Evolutionary conservation across 2,797 vertebrate species (phyloP).

Genomic region (Glyptemys insculpta): DNA sequence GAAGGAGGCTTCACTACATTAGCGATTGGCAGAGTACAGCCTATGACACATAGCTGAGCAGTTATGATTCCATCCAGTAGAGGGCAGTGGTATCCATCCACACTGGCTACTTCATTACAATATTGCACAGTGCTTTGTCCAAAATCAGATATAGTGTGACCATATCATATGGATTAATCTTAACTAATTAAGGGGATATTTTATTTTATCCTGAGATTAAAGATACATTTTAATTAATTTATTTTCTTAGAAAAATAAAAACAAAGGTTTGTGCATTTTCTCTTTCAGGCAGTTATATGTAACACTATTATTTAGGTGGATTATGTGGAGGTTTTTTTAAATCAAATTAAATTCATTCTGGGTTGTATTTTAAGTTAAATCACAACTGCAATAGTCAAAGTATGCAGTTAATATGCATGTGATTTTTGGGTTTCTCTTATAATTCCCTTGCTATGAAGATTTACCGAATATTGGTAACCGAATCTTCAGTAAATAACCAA

Average conservation of each 20-base stretch:
- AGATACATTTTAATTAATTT: not conserved
- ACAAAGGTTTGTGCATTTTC: not conserved
- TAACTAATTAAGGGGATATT: not conserved
- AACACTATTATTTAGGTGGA: not conserved
- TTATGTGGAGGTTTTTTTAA: not conserved
- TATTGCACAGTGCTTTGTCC: not conserved
- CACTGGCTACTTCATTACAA: not conserved
- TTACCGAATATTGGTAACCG: no score
- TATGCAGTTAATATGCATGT: not conserved
- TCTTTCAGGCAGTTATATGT: not conserved
- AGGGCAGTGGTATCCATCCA: not conserved
- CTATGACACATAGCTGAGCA: not conserved
- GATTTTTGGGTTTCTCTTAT: not conserved
- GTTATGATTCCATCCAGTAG: not conserved
- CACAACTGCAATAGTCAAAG: not conserved
- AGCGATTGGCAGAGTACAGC: not conserved
- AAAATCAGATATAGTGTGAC: not conserved
- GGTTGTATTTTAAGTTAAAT: not conserved
- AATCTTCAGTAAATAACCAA: no score
- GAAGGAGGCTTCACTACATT: no score
- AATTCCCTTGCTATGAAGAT: not conserved
- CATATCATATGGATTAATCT: fast-evolving
- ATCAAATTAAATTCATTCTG: not conserved
- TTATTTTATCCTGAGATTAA: not conserved
- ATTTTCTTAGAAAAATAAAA: not conserved